Base-by-base conservation (phyloP, 2,797 vertebrate genomes). In the Coregonus suidteri region DNA sequence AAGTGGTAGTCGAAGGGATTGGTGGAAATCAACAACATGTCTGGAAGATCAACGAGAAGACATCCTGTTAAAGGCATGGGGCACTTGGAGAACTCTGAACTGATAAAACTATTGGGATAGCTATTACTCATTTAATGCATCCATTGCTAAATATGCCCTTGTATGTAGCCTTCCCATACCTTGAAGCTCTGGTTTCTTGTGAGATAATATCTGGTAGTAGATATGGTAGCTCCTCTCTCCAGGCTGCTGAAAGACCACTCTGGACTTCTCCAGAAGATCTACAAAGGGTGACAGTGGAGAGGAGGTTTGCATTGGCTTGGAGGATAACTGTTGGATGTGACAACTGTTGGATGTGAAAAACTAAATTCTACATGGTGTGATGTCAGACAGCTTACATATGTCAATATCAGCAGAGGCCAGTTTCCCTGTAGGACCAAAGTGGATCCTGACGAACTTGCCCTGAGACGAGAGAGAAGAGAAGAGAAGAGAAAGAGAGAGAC, bases 371-470 rank as follows among this genome's bases (percentile, higher is more conserved):
- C 69, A 41, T 74, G 1, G 56, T 18, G 14, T 67, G 65, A 67
- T 35, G 30, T 68, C 66, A 31, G 34, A 35, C 7, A 72, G 92
- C 97, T 96, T 92, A 99, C 97, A 98, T 89, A 96, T 98, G 79
- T 98, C 95, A 31, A 98, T 97, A 88, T 98, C 97, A 0, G 96
- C 95, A 0, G 97, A 98, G 2, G 97, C 96, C 91, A 98, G 81
- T 83, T 94, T 97, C 75, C 97, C 97, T 0, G 96, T 95, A 6
- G 95, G 93, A 25, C 96, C 97, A 78, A 99, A 98, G 84, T 98
- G 97, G 87, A 99, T 98, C 76, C 97, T 90, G 84, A 99, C 97
- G 91, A 98, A 99, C 87, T 99, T 99, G 68, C 97, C 97, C 97
- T 98, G 73, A 85, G 4, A 66, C 51, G 82, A 37, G 59, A 66